Conservation (phyloP, 2,888 invertebrate species). For the Cosmia pyralina region DNA sequence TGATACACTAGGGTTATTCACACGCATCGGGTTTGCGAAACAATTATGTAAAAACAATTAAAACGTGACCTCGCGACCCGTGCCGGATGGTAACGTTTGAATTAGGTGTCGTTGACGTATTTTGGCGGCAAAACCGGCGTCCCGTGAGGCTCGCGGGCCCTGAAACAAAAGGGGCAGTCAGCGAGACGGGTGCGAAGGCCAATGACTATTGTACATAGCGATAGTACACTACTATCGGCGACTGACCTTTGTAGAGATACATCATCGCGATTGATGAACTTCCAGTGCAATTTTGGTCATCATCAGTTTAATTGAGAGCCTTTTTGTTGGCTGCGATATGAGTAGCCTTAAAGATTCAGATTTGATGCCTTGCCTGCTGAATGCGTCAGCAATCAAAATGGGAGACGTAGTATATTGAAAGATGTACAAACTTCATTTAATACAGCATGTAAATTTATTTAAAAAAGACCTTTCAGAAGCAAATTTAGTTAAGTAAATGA, state of each 20-base stretch:
- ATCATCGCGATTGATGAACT: conserved; percentile 67
- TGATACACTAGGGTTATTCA: conserved; percentile 80
- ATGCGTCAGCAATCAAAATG: background rate
- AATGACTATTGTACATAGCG: conserved; percentile 76
- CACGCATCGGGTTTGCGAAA: conserved; percentile 80
- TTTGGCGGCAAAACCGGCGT: conserved; percentile 65
- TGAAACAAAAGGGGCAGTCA: conserved; percentile 86
- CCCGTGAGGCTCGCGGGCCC: conserved; percentile 65
- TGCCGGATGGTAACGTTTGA: conserved; percentile 76
- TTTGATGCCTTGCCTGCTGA: background rate
- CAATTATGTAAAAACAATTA: conserved; percentile 88
- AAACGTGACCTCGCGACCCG: conserved; percentile 83
- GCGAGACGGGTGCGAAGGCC: conserved; percentile 88
- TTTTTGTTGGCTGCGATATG: conserved; percentile 12
- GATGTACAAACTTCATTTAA: conserved; percentile 12
- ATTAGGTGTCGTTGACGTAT: conserved; percentile 83
- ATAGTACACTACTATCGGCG: conserved; percentile 77
- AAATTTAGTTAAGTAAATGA: conserved; percentile 34
- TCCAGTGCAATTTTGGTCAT: conserved; percentile 47
- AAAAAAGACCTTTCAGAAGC: conserved; percentile 28
- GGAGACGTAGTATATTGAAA: background rate
- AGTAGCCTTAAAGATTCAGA: conserved; percentile 11
- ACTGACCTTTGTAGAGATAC: conserved; percentile 80
- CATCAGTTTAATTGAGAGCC: conserved; percentile 28
- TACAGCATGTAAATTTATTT: conserved; percentile 30